These are phyloP conservation scores for Ectropis grisescens DNA, from an alignment of 1,140 invertebrate species.

Conservation along the genomic window DNA sequence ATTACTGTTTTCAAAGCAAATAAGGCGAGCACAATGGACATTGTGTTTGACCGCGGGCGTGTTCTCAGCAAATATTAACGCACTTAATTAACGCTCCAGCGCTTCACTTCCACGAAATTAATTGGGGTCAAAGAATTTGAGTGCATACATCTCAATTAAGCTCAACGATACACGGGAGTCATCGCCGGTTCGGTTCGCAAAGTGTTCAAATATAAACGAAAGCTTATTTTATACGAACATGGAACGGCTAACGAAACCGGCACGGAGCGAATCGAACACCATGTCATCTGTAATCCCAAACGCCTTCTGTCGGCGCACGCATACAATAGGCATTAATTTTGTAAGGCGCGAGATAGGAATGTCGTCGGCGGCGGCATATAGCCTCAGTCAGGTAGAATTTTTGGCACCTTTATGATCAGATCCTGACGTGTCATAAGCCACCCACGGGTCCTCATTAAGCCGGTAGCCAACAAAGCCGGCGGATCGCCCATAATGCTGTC, in stretches of 20 bases:
- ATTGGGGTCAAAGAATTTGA: conserved; percentile 62
- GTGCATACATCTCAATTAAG: conserved; percentile 59
- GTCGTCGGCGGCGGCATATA: conserved; percentile 46
- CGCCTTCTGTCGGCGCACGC: conserved; percentile 28
- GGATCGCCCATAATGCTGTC: conserved; percentile 58
- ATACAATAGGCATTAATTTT: conserved; percentile 64
- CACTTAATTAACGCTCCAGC: conserved; percentile 49
- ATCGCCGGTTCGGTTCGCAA: conserved; percentile 10
- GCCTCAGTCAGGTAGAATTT: conserved; percentile 60
- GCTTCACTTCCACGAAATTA: conserved; percentile 57
- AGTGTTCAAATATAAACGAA: too few relatives aligned
- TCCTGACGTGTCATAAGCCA: conserved; percentile 63
- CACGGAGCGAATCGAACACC: conserved; percentile 1
- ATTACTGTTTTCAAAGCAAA: background rate
- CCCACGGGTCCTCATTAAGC: conserved; percentile 62
- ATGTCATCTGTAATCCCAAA: conserved; percentile 31
- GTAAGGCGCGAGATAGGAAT: conserved; percentile 55
- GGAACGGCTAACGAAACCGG: too few relatives aligned
- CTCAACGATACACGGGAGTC: conserved; percentile 19
- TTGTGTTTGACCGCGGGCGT: conserved; percentile 21
- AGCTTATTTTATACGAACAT: background rate
- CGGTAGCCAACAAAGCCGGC: conserved; percentile 62
- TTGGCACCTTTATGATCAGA: conserved; percentile 64
- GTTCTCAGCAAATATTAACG: conserved; percentile 45
- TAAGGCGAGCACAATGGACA: conserved; percentile 12